A percentile compares a stretch with the other conserved stretches of the same genome.
Evolutionary conservation across 2,113 vertebrate genomes (phyloP).

Genomic region (Otocyon megalotis): DNA sequence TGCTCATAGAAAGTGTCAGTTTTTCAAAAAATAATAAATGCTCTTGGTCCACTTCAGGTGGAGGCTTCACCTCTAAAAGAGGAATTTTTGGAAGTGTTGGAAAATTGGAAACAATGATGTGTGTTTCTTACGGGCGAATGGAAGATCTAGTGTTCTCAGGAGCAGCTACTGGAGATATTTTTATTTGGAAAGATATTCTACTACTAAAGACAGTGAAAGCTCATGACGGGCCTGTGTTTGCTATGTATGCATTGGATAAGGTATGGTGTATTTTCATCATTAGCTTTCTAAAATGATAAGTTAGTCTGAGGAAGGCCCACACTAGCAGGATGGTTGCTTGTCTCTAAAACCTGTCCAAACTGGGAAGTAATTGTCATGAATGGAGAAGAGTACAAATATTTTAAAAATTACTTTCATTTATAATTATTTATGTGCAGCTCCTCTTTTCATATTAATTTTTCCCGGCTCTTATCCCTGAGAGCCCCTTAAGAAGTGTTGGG

Average conservation of each 20-base stretch:
- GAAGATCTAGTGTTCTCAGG: slow-evolving; percentile 97
- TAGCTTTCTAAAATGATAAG: background rate
- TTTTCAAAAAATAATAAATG: background rate
- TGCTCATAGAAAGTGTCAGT: accelerated
- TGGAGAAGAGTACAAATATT: background rate
- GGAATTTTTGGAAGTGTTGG: slow-evolving; percentile 93
- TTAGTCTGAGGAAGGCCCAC: background rate
- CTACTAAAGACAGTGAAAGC: slow-evolving; percentile 97
- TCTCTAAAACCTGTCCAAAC: background rate
- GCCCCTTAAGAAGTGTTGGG: background rate
- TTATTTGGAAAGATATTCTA: slow-evolving; percentile 95
- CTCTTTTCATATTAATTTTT: background rate
- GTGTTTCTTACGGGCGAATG: slow-evolving; percentile 93
- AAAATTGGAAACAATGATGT: slow-evolving; percentile 98
- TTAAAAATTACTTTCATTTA: background rate
- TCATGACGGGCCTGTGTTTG: slow-evolving; percentile 97
- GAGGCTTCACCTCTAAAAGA: slow-evolving; percentile 95
- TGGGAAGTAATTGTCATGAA: background rate
- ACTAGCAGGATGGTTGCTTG: background rate
- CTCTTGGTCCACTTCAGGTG: slow-evolving; percentile 87
- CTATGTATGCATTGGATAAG: slow-evolving; percentile 98
- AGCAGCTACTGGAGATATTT: slow-evolving; percentile 96
- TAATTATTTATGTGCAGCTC: background rate
- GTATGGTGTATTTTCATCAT: slow-evolving; percentile 80
- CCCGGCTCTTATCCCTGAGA: background rate